Evolutionary conservation across 2,113 vertebrate species (phyloP).

Genomic region (Trochalopteron elliotii): DNA sequence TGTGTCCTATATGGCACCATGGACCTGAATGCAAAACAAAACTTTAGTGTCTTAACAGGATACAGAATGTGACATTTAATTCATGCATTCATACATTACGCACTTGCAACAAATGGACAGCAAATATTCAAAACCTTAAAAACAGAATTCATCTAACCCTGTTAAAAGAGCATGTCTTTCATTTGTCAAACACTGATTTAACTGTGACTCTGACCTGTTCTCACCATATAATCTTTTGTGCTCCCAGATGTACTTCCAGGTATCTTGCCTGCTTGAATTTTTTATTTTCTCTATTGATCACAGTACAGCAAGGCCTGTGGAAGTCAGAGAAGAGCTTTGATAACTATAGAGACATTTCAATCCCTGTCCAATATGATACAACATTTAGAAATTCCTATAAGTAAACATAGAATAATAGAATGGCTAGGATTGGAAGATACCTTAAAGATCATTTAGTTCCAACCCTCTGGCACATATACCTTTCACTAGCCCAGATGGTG

Average conservation of each 20-base stretch:
- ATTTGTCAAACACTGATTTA: not conserved
- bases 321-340: not conserved
- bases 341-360: not conserved
- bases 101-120: not conserved
- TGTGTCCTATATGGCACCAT: not conserved
- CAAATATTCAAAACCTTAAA: not conserved
- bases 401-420: not conserved
- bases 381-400: not conserved
- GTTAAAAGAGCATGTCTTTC: not conserved
- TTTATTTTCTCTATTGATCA: not conserved
- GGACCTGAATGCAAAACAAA: not conserved
- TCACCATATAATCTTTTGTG: not conserved
- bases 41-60: not conserved
- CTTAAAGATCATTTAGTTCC: not conserved
- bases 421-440: not conserved
- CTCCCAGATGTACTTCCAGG: not conserved
- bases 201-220: not conserved
- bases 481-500: not conserved
- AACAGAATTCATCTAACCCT: not conserved
- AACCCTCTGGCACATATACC: fast-evolving
- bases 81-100: not conserved
- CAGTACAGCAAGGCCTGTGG: not conserved
- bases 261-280: not conserved
- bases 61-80: not conserved
- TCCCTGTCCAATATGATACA: not conserved